phyloP scores from a whole-genome alignment of 2,797 vertebrate species.

The Prionace glauca region DNA sequence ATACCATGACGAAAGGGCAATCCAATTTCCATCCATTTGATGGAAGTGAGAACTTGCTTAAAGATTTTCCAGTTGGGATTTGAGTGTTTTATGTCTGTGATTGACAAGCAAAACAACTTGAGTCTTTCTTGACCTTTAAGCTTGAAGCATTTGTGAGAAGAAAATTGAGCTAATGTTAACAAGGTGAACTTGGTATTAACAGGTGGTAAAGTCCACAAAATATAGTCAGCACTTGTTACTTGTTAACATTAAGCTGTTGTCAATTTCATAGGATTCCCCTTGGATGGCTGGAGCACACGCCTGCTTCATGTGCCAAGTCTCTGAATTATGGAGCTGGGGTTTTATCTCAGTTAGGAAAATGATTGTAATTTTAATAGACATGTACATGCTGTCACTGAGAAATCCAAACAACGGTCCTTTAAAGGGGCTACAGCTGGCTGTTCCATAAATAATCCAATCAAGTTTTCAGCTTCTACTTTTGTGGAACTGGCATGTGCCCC shows the following conservation, averaged over 20 bases:
- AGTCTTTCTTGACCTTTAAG: neutral
- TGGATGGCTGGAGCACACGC: too few relatives aligned
- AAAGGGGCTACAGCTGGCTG: neutral
- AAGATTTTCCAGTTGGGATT: neutral
- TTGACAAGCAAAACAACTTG: neutral
- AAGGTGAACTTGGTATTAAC: too few relatives aligned
- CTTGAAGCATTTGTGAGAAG: neutral
- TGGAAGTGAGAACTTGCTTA: neutral
- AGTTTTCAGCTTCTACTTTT: neutral
- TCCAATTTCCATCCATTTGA: neutral
- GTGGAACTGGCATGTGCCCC: neutral
- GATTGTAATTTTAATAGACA: neutral
- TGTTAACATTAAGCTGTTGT: too few relatives aligned
- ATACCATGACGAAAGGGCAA: neutral
- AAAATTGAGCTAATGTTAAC: too few relatives aligned
- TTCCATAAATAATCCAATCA: neutral
- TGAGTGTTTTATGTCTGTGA: neutral
- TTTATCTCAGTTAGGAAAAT: neutral
- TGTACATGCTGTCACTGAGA: neutral
- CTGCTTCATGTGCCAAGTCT: neutral
- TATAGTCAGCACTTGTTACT: too few relatives aligned
- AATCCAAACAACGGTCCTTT: neutral
- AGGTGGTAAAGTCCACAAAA: too few relatives aligned
- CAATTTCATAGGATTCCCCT: neutral
- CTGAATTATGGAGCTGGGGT: neutral